These are phyloP conservation scores for Apotomis betuletana DNA, from an alignment of 2,888 invertebrate genomes.

Conservation along the genomic window DNA sequence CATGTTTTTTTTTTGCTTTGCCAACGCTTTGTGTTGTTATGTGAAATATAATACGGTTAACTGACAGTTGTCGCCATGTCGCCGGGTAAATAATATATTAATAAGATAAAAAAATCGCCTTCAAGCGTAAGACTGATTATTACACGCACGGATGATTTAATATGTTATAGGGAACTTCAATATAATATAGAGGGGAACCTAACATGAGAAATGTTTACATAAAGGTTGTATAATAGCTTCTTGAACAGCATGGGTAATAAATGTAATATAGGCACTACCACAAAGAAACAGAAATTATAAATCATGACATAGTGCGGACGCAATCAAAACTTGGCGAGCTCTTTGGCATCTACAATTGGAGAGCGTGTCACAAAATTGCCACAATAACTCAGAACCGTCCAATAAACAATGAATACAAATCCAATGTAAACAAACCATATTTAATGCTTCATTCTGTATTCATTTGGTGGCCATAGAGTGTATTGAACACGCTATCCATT, in stretches of 20 bases:
- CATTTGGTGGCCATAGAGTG: slow-evolving; percentile 34
- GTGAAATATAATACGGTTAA: slow-evolving; percentile 63
- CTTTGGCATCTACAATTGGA: background rate
- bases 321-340: slow-evolving; percentile 13
- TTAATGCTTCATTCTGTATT: slow-evolving; percentile 36
- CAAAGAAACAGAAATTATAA: slow-evolving; percentile 16
- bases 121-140: background rate
- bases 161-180: slow-evolving; percentile 1
- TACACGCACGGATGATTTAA: background rate
- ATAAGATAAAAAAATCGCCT: background rate
- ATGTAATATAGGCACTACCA: background rate
- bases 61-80: slow-evolving; percentile 60
- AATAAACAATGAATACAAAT: slow-evolving; percentile 35
- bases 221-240: too few relatives aligned
- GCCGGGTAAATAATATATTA: slow-evolving; percentile 49
- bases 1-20: slow-evolving; percentile 57
- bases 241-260: too few relatives aligned
- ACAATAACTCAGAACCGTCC: slow-evolving; percentile 16
- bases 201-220: slow-evolving; percentile 2
- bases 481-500: slow-evolving; percentile 44
- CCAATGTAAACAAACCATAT: slow-evolving; percentile 39
- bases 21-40: slow-evolving; percentile 54
- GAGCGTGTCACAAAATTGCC: slow-evolving; percentile 28
- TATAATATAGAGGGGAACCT: slow-evolving; percentile 10
- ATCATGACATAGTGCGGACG: slow-evolving; percentile 25